Evolutionary conservation across 1,140 invertebrate species (phyloP).

Genomic region (Lysiphlebus fabarum): DNA sequence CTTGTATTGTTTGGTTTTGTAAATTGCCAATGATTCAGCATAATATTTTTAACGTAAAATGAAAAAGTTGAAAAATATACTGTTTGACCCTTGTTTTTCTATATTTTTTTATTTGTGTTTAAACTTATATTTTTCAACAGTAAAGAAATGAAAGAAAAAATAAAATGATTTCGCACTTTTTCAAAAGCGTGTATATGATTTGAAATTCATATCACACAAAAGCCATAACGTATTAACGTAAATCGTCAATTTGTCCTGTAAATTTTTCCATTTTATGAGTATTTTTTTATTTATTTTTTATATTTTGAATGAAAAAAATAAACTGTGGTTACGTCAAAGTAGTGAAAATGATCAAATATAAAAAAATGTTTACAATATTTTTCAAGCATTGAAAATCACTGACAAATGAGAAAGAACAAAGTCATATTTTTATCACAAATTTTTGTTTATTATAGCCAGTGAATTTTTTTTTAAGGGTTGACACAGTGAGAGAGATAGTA

Average conservation of each 20-base stretch:
- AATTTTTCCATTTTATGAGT: not conserved
- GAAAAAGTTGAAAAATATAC: conserved; percentile 1
- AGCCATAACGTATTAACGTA: conserved; percentile 11
- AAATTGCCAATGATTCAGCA: too few species aligned
- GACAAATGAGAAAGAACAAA: too few species aligned
- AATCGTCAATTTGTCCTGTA: conserved; percentile 15
- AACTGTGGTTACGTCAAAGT: conserved; percentile 19
- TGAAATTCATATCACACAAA: conserved; percentile 9
- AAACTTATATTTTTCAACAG: not conserved
- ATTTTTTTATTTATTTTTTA: conserved; percentile 7
- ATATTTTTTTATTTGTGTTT: not conserved
- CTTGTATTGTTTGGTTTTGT: too few species aligned
- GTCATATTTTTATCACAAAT: too few species aligned
- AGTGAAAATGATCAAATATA: too few species aligned
- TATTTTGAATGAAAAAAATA: conserved; percentile 3
- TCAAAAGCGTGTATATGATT: conserved; percentile 7
- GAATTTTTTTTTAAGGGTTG: too few species aligned
- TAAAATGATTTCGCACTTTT: conserved; percentile 13
- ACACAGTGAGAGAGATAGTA: too few species aligned
- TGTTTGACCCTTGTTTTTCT: not conserved
- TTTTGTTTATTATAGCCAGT: too few species aligned
- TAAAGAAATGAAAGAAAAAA: not conserved
- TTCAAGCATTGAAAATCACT: too few species aligned
- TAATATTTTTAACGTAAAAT: too few species aligned
- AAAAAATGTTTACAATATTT: too few species aligned